Conservation (phyloP, 2,888 invertebrate species). For the Pecten maximus region DNA sequence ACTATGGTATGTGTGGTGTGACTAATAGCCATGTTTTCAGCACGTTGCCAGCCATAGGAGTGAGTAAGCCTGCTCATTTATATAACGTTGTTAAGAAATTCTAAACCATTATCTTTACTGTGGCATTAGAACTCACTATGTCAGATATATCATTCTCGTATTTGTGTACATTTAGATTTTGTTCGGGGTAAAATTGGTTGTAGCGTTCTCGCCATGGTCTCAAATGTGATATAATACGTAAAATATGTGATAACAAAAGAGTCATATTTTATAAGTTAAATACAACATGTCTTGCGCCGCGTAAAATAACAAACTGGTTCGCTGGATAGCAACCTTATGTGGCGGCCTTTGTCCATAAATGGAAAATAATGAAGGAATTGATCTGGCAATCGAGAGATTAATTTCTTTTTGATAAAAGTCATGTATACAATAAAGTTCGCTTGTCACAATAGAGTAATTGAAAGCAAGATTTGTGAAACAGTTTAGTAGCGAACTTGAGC, state of each 20-base stretch:
- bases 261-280: conserved; percentile 44
- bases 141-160: conserved; percentile 49
- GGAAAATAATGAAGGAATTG: conserved; percentile 58
- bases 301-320: neutral
- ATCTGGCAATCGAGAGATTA: conserved; percentile 48
- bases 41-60: conserved; percentile 17
- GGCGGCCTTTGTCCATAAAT: conserved; percentile 49
- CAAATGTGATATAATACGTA: conserved; percentile 60
- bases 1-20: neutral
- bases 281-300: neutral
- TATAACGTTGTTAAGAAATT: conserved; percentile 32
- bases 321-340: conserved; percentile 25
- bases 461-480: conserved; percentile 46
- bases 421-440: conserved; percentile 46
- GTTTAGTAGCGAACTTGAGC: conserved; percentile 41
- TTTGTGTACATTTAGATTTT: conserved; percentile 58
- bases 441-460: conserved; percentile 44
- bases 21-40: conserved; percentile 31
- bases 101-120: neutral
- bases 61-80: conserved; percentile 14
- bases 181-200: conserved; percentile 49
- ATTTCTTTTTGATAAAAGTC: conserved; percentile 51
- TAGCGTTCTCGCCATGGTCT: conserved; percentile 52
- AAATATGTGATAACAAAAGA: conserved; percentile 58
- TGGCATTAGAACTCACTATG: conserved; percentile 41